These are phyloP conservation scores for Hypsopygia costalis DNA, from an alignment of 2,888 invertebrate genomes.

Conservation along the genomic window DNA sequence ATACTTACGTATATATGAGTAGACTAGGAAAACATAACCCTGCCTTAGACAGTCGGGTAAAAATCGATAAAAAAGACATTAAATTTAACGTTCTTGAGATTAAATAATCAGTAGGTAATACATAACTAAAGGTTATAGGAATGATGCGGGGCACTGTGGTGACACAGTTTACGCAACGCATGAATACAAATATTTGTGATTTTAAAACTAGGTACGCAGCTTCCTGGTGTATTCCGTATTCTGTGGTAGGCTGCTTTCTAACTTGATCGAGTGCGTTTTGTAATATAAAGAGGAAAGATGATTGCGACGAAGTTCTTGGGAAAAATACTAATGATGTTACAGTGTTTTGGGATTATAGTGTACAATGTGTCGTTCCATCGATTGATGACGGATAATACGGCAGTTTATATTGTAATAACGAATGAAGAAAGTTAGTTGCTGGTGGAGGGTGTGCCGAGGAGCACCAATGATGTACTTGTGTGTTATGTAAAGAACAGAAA, in stretches of 20 bases:
- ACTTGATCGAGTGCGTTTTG: conserved; percentile 32
- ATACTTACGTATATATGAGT: too few relatives aligned
- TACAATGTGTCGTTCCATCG: not conserved
- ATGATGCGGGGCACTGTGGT: not conserved
- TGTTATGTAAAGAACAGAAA: too few relatives aligned
- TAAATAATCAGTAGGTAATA: not conserved
- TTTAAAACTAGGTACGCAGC: conserved; percentile 33
- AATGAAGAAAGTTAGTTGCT: too few relatives aligned
- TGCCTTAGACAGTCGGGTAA: too few relatives aligned
- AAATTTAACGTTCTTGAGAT: too few relatives aligned
- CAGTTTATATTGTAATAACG: too few relatives aligned
- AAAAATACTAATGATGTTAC: conserved; percentile 11
- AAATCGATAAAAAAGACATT: too few relatives aligned
- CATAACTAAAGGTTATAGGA: not conserved
- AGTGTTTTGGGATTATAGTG: too few relatives aligned
- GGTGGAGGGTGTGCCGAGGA: too few relatives aligned
- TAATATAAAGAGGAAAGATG: conserved; percentile 29
- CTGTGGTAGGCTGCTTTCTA: conserved; percentile 40
- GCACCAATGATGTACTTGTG: too few relatives aligned
- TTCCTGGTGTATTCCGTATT: conserved; percentile 53
- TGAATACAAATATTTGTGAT: conserved; percentile 26
- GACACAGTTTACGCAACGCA: conserved; percentile 16
- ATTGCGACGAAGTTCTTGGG: conserved; percentile 11
- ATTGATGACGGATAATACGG: too few relatives aligned
- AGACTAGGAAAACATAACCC: too few relatives aligned